A percentile compares a stretch with the other conserved stretches of the same genome.
Evolutionary conservation across 2,888 invertebrate genomes (phyloP).

Genomic region (Phragmatobia fuliginosa): DNA sequence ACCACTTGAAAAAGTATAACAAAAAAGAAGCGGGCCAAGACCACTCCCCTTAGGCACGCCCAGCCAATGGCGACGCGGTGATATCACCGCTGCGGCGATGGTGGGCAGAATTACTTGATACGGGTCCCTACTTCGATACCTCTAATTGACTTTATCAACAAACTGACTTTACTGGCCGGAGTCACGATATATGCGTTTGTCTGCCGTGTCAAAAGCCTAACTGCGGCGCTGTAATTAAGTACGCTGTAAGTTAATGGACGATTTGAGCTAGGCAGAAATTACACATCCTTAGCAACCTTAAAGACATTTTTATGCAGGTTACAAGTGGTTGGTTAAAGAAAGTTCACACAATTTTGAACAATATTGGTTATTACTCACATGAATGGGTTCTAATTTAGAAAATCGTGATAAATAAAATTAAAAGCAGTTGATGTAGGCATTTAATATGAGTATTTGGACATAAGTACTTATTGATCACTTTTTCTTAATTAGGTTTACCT

Average conservation of each 20-base stretch:
- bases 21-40: constrained; percentile 77
- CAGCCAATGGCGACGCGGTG: constrained; percentile 74
- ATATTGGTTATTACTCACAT: neutral
- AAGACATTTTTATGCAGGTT: constrained; percentile 28
- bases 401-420: neutral
- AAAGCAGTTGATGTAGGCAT: neutral
- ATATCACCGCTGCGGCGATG: constrained; percentile 71
- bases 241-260: constrained; percentile 75
- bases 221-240: constrained; percentile 81
- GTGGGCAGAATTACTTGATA: constrained; percentile 83
- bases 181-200: constrained; percentile 86
- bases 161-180: constrained; percentile 85
- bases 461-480: neutral
- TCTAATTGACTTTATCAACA: constrained; percentile 87
- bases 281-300: constrained; percentile 31
- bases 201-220: constrained; percentile 84
- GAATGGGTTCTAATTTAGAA: neutral
- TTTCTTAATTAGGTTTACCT: too few species aligned
- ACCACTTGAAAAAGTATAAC: constrained; percentile 74
- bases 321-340: constrained; percentile 20
- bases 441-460: neutral
- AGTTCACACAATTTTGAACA: neutral
- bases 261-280: constrained; percentile 66
- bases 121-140: constrained; percentile 84
- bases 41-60: constrained; percentile 79